phyloP scores from a whole-genome alignment of 2,113 vertebrate species.

The Capra hircus region DNA sequence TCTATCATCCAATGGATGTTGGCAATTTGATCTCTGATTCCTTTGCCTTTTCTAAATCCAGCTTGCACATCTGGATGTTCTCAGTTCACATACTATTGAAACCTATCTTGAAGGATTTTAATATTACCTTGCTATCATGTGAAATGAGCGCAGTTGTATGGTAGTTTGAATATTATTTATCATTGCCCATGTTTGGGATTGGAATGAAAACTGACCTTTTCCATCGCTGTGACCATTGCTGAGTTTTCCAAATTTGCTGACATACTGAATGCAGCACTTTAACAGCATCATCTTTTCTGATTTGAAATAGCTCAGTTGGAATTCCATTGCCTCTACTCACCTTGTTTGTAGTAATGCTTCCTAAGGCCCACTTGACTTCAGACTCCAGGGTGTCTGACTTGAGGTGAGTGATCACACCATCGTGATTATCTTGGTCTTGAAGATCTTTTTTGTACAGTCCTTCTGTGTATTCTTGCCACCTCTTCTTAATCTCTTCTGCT shows the following conservation, averaged over 20 bases:
- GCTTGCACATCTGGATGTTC: not conserved
- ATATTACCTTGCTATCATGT: not conserved
- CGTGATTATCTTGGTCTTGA: not conserved
- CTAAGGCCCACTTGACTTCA: not conserved
- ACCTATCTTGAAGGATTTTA: not conserved
- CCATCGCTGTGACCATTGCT: not conserved
- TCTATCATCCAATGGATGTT: not conserved
- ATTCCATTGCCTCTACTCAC: not conserved
- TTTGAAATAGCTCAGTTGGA: not conserved
- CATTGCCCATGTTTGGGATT: not conserved
- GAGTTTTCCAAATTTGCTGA: not conserved
- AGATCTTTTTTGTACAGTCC: not conserved
- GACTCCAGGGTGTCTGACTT: not conserved
- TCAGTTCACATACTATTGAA: not conserved
- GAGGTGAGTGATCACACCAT: not conserved
- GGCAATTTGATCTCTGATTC: not conserved
- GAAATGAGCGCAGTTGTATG: not conserved
- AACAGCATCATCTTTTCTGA: not conserved
- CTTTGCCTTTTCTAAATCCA: not conserved
- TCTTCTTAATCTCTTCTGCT: not conserved
- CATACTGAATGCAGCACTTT: not conserved
- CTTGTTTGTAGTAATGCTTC: not conserved
- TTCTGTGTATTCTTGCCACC: not conserved
- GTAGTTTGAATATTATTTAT: not conserved
- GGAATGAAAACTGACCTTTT: not conserved